Percentiles rank a stretch among this genome's conserved stretches.
These are phyloP conservation scores for Genyomyrus donnyi DNA, from an alignment of 2,113 vertebrate genomes.

Conservation along the genomic window DNA sequence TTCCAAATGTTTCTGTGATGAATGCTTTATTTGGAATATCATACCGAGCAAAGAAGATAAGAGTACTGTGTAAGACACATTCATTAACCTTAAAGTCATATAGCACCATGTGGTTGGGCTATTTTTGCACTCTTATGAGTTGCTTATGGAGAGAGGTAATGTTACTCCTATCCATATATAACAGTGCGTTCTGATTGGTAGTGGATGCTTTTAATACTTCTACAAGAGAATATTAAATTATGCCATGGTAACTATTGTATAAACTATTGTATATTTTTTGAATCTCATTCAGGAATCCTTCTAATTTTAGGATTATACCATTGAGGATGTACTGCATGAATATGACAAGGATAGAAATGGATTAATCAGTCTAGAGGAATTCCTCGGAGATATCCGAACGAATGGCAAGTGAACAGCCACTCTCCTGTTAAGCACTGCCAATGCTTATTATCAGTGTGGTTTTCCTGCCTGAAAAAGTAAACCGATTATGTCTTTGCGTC, in stretches of 20 bases:
- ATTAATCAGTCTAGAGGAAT: slow-evolving; percentile 84
- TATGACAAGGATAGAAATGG: slow-evolving; percentile 83
- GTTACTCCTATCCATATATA: neutral
- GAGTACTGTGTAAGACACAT: neutral
- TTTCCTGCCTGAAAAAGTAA: slow-evolving; percentile 28
- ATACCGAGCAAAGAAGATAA: neutral
- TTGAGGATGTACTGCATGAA: slow-evolving; percentile 87
- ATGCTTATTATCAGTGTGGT: neutral
- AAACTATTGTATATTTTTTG: neutral
- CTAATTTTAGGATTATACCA: slow-evolving; percentile 76
- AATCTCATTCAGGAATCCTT: neutral
- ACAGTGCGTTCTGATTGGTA: neutral
- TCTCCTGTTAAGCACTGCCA: neutral
- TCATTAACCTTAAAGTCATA: neutral
- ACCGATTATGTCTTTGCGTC: neutral
- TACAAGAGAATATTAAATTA: neutral
- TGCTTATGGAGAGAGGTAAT: neutral
- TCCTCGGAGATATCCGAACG: slow-evolving; percentile 79
- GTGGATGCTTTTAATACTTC: neutral
- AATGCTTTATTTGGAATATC: neutral
- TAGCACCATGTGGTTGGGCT: neutral
- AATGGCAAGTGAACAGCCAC: slow-evolving; percentile 64
- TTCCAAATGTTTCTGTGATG: neutral
- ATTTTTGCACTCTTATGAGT: neutral
- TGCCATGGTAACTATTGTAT: neutral